These are phyloP conservation scores for Ciconia stormi DNA, from an alignment of 2,113 vertebrate genomes.

Conservation along the genomic window DNA sequence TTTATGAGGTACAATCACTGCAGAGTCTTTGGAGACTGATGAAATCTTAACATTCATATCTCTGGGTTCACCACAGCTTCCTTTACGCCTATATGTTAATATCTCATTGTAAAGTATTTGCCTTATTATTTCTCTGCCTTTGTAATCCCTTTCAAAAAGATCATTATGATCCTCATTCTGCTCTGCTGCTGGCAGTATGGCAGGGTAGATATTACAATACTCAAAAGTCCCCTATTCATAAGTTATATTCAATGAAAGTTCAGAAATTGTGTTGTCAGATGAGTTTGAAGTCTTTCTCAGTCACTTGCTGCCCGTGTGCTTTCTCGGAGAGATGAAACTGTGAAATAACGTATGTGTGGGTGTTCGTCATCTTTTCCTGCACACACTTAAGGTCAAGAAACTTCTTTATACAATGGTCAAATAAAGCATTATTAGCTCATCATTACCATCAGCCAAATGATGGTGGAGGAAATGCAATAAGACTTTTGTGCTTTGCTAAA, in stretches of 20 bases:
- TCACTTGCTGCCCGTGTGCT: neutral
- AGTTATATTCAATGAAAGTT: neutral
- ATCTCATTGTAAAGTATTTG: neutral
- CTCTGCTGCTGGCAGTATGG: neutral
- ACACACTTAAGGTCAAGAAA: neutral
- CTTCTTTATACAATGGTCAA: neutral
- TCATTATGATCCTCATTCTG: neutral
- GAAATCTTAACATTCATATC: neutral
- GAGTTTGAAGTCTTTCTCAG: neutral
- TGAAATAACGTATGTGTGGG: neutral
- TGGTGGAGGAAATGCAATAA: neutral
- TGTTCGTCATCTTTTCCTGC: neutral
- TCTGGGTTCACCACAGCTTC: neutral
- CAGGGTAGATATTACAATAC: neutral
- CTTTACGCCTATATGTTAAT: neutral
- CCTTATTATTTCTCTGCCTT: neutral
- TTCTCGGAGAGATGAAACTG: neutral
- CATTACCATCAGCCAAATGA: neutral
- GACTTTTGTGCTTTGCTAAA: neutral
- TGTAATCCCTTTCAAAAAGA: conserved; percentile 3
- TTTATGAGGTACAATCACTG: neutral
- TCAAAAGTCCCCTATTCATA: neutral
- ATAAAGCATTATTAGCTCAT: neutral
- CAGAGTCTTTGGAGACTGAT: neutral
- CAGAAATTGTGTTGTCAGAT: neutral